Percentiles rank a stretch among this genome's conserved stretches.
Conservation (phyloP, 2,113 vertebrate genomes). For the Menura novaehollandiae region DNA sequence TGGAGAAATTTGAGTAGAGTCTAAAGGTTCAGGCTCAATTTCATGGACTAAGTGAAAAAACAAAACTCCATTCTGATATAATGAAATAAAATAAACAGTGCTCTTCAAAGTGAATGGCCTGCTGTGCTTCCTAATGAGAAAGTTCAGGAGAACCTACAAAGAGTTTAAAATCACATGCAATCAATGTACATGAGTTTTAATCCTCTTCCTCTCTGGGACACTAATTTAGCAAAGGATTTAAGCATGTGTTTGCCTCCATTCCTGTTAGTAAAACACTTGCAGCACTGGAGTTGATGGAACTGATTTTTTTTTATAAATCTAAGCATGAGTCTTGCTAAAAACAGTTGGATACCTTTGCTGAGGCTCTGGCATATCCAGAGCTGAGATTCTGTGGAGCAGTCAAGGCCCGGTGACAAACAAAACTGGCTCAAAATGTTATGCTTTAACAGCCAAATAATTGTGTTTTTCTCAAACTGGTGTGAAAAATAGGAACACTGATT, state of each 20-base stretch:
- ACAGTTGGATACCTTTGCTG: background rate
- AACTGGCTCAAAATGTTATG: background rate
- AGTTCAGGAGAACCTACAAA: background rate
- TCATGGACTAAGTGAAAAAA: background rate
- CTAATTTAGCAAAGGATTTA: constrained; percentile 8
- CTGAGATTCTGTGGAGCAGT: background rate
- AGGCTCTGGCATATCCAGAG: background rate
- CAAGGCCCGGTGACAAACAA: background rate
- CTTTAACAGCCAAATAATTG: background rate
- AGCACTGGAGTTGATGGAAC: background rate
- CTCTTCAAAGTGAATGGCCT: background rate
- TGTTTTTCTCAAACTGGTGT: background rate
- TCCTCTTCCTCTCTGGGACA: background rate
- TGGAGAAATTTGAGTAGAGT: background rate
- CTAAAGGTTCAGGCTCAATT: background rate
- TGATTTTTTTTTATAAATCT: background rate
- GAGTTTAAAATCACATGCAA: background rate
- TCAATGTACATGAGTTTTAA: background rate
- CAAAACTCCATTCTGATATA: background rate
- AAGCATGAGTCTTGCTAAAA: background rate
- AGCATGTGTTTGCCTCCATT: background rate
- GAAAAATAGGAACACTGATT: background rate
- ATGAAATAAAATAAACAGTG: background rate
- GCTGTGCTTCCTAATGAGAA: background rate
- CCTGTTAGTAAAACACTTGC: background rate